phyloP scores from a whole-genome alignment of 2,888 invertebrate species.

The Apotomis betuletana region DNA sequence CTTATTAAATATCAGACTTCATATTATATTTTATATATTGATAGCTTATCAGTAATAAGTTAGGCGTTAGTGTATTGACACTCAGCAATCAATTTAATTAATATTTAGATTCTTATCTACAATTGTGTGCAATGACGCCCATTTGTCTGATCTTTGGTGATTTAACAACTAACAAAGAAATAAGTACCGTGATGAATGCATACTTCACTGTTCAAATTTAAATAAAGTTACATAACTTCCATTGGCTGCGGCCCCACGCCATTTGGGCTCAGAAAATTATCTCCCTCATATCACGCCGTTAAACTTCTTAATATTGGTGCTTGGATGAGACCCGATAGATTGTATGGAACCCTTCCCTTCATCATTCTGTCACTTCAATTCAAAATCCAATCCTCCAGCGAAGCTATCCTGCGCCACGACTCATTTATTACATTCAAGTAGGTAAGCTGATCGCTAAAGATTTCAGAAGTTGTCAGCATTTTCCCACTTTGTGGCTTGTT shows the following conservation, averaged over 20 bases:
- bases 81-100: too few relatives aligned
- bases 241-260: background rate
- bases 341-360: constrained; percentile 53
- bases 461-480: constrained; percentile 7
- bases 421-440: constrained; percentile 53
- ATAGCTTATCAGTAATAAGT: too few relatives aligned
- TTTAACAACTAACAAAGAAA: too few relatives aligned
- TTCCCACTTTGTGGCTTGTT: constrained; percentile 7
- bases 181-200: too few relatives aligned
- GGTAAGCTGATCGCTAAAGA: constrained; percentile 28
- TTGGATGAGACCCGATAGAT: constrained; percentile 42
- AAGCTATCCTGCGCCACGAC: constrained; percentile 49
- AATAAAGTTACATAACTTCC: too few relatives aligned
- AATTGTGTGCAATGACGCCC: too few relatives aligned
- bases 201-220: too few relatives aligned
- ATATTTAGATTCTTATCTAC: too few relatives aligned
- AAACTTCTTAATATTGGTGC: constrained; percentile 39
- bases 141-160: too few relatives aligned
- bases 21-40: too few relatives aligned
- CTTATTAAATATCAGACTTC: background rate
- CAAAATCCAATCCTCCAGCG: constrained; percentile 56
- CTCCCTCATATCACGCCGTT: background rate
- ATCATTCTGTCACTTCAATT: constrained; percentile 63
- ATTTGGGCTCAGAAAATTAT: background rate
- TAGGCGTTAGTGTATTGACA: too few relatives aligned